These are phyloP conservation scores for Cheilosia vulpina DNA, from an alignment of 2,888 invertebrate genomes.

Conservation along the genomic window DNA sequence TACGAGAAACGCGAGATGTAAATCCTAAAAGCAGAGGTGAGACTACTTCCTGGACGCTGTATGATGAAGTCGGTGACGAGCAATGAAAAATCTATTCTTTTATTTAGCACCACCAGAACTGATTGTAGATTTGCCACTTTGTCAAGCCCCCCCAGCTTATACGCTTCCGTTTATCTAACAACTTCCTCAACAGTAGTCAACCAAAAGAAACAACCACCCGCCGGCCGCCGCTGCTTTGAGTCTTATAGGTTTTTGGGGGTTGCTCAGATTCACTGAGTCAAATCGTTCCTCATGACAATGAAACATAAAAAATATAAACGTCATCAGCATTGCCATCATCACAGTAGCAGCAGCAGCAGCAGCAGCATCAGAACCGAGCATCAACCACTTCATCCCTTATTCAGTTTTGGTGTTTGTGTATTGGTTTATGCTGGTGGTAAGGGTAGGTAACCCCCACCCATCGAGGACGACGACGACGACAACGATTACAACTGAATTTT, in stretches of 20 bases:
- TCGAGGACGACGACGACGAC: constrained; percentile 37
- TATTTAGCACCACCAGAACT: constrained; percentile 19
- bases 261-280: constrained; percentile 30
- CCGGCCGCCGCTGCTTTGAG: background rate
- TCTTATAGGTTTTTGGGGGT: background rate
- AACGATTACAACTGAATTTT: constrained; percentile 71
- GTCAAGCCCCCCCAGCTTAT: constrained; percentile 8
- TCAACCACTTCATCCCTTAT: constrained; percentile 67
- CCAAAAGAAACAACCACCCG: constrained; percentile 9
- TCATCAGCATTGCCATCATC: constrained; percentile 66
- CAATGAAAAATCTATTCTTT: constrained; percentile 31
- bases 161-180: constrained; percentile 52
- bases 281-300: constrained; percentile 53
- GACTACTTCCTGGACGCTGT: background rate
- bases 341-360: constrained; percentile 27
- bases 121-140: constrained; percentile 25
- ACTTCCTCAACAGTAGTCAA: constrained; percentile 34
- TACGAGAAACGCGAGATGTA: constrained; percentile 30
- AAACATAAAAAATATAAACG: constrained; percentile 52
- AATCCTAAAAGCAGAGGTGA: constrained; percentile 1
- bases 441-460: constrained; percentile 31
- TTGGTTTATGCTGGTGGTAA: constrained; percentile 56
- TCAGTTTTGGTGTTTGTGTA: constrained; percentile 37
- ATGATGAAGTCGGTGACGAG: background rate
- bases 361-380: constrained; percentile 12